Conservation (phyloP, 2,888 invertebrate genomes). For the Aricia artaxerxes region DNA sequence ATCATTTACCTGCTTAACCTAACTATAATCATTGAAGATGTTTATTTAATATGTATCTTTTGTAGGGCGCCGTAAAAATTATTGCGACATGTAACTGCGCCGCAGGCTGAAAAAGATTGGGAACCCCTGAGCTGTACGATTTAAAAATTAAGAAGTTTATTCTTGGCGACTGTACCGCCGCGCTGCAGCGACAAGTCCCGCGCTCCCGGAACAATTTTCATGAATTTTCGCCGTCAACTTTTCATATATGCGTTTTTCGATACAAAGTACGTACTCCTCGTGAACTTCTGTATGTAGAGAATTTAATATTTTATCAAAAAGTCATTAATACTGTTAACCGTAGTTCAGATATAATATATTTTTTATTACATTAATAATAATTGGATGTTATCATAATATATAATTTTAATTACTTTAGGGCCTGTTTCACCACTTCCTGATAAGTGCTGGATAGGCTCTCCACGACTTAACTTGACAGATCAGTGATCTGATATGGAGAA, state of each 20-base stretch:
- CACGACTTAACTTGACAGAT: no score
- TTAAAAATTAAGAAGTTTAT: not conserved
- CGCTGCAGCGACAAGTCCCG: slow-evolving; percentile 30
- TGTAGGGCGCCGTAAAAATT: no score
- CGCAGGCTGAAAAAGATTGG: no score
- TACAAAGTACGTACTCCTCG: slow-evolving; percentile 42
- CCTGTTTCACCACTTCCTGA: no score
- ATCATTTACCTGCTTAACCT: no score
- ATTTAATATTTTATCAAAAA: not conserved
- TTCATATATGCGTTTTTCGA: slow-evolving; percentile 48
- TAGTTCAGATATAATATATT: not conserved
- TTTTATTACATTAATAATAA: not conserved
- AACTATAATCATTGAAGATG: no score
- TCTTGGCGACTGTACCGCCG: slow-evolving; percentile 30
- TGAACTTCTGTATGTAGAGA: slow-evolving; percentile 6
- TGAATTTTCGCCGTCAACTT: slow-evolving; percentile 61
- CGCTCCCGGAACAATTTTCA: slow-evolving; percentile 61
- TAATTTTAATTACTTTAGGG: not conserved
- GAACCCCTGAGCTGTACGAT: no score
- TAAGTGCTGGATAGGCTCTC: no score
- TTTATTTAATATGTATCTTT: no score
- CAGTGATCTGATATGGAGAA: no score
- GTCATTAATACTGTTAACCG: not conserved
- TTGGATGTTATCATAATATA: not conserved
- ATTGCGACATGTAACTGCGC: no score